Evolutionary conservation across 2,888 invertebrate genomes (phyloP), one percentile per base, ranked within the genome.

Genomic region (Toxonevra muliebris): DNA sequence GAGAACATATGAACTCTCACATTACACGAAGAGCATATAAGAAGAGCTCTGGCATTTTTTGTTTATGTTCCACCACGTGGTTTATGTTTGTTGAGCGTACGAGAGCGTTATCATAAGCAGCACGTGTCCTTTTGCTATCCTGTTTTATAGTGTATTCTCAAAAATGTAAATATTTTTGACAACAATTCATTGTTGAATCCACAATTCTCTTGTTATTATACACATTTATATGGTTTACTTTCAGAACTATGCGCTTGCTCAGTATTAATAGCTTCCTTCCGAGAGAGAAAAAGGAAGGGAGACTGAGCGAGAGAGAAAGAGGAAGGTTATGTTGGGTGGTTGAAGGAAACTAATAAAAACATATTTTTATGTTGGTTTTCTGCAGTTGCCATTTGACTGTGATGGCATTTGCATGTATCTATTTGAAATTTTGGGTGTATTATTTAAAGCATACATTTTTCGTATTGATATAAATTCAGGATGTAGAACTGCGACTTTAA

Each of bases 41-140:
- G 30, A 30, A 30, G 30, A 2, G 48, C 48, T 9, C 7, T 17
- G 54, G 63, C 65, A 68, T 52, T 57, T 58, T 30, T 65, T 17
- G 65, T 41, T 73, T 74, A 68, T 68, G 69, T 68, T 78, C 80
- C 80, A 80, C 80, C 80, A 80, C 80, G 80, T 80, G 80, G 71
- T 73, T 45, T 48, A 42, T 30, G 7, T 41, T 50, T 41, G 17
- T 20, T 19, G 12, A 54, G 64, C 43, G 41, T 40, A 15, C 11
- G 13, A 9, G 45, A 45, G 19, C 10, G 43, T 9, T 7, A 20
- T 2, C 3, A 30, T 30, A 30, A 2, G 30, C 30, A 30, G 30
- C n/a, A 30, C 43, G 43, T 45, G 61, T 55, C 42, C 10, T 66
- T 10, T 17, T 17, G 7, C 12, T 52, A 10, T 10, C 30, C 1